Percentiles rank a stretch among this genome's conserved stretches.
Evolutionary conservation across 2,888 invertebrate species (phyloP).

Genomic region (Xylocampa areola): DNA sequence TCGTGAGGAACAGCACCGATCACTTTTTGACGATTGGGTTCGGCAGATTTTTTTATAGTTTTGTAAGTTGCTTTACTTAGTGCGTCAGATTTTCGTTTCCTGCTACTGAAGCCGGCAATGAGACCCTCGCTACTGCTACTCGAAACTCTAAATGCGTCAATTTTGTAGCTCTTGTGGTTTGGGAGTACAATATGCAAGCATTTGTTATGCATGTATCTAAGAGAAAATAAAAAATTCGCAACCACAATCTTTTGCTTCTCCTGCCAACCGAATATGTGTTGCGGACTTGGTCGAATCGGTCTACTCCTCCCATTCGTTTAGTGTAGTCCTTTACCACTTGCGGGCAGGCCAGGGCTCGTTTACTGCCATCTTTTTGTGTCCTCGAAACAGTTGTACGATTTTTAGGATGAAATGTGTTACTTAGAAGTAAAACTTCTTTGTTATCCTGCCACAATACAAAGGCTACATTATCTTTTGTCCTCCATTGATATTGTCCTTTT

Average conservation of each 20-base stretch:
- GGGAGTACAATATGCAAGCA: slow-evolving; percentile 9
- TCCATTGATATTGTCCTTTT: slow-evolving; percentile 33
- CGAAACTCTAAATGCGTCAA: slow-evolving; percentile 30
- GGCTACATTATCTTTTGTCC: slow-evolving; percentile 29
- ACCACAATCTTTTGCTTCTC: slow-evolving; percentile 29
- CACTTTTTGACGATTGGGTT: too few species aligned
- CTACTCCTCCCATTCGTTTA: slow-evolving; percentile 19
- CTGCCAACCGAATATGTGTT: slow-evolving; percentile 20
- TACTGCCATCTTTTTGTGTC: slow-evolving; percentile 41
- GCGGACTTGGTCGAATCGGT: slow-evolving; percentile 14
- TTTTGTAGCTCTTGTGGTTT: slow-evolving; percentile 28
- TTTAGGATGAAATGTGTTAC: background rate
- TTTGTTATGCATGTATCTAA: slow-evolving; percentile 24
- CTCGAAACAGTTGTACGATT: slow-evolving; percentile 13
- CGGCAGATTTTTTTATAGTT: too few species aligned
- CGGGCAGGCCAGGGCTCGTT: slow-evolving; percentile 28
- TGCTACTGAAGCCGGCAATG: too few species aligned
- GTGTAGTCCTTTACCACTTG: slow-evolving; percentile 25
- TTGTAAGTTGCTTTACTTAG: too few species aligned
- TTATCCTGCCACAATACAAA: slow-evolving; percentile 28
- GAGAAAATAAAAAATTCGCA: slow-evolving; percentile 21
- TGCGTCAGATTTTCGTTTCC: too few species aligned
- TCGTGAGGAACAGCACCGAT: too few species aligned
- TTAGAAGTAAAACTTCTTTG: background rate
- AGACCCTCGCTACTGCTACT: too few species aligned